Evolutionary conservation across 2,113 vertebrate genomes (phyloP).

Genomic region (Myocastor coypus): DNA sequence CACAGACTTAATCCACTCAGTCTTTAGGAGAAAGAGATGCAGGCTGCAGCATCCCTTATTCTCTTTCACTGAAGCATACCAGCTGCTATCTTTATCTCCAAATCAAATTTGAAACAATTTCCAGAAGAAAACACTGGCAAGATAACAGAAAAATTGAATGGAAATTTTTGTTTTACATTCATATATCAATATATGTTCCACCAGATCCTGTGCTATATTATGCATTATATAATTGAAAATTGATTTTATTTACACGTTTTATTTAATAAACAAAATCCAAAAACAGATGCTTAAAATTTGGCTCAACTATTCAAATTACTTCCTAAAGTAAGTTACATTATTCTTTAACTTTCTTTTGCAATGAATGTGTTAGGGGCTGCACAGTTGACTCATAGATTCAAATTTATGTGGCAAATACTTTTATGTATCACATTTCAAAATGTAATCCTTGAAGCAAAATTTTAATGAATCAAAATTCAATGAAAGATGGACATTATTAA

Average conservation of each 20-base stretch:
- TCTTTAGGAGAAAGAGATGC: not conserved
- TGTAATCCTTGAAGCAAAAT: not conserved
- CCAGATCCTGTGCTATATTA: not conserved
- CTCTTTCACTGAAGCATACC: not conserved
- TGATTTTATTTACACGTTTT: not conserved
- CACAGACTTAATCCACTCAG: not conserved
- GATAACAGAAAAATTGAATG: conserved; percentile 14
- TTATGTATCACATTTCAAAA: not conserved
- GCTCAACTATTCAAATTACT: not conserved
- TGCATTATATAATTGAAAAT: not conserved
- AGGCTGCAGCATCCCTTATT: not conserved
- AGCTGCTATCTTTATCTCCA: not conserved
- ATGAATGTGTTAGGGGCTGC: conserved; percentile 1
- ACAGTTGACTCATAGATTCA: conserved; percentile 26
- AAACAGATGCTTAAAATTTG: not conserved
- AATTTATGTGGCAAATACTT: not conserved
- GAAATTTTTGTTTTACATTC: conserved; percentile 18
- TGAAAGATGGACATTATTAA: conserved; percentile 36
- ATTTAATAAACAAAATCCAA: not conserved
- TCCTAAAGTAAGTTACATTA: not conserved
- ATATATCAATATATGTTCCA: not conserved
- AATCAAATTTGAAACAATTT: conserved; percentile 18
- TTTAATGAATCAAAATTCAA: conserved; percentile 46
- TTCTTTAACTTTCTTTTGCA: not conserved
- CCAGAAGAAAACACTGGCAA: conserved; percentile 1